Conservation (phyloP, 2,888 invertebrate species). For the Agrochola macilenta region DNA sequence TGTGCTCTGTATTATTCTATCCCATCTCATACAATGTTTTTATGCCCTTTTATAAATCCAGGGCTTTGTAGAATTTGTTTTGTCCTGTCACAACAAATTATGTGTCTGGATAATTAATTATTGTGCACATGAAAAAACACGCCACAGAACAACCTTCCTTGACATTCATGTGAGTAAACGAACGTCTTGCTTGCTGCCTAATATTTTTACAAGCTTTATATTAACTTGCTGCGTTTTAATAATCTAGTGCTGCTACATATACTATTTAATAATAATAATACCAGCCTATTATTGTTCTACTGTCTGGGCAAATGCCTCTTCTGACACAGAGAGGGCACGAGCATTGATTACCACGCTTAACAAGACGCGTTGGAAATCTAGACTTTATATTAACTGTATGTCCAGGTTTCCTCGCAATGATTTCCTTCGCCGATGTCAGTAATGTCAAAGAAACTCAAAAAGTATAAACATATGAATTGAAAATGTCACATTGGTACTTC, state of each 20-base stretch:
- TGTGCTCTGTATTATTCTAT: conserved; percentile 12
- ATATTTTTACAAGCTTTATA: background rate
- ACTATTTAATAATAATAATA: background rate
- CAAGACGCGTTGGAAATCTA: too few relatives aligned
- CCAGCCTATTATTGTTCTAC: background rate
- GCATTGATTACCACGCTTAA: too few relatives aligned
- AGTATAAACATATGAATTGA: background rate
- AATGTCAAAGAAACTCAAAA: background rate
- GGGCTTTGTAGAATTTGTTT: conserved; percentile 24
- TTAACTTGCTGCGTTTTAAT: background rate
- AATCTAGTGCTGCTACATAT: background rate
- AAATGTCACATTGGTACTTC: background rate
- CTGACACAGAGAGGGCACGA: background rate
- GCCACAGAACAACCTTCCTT: conserved; percentile 13
- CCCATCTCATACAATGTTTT: background rate
- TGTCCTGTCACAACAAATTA: conserved; percentile 6
- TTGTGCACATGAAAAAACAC: conserved; percentile 14
- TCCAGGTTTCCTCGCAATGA: background rate
- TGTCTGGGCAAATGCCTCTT: background rate
- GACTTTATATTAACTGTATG: background rate
- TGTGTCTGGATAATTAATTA: conserved; percentile 32
- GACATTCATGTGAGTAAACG: conserved; percentile 18
- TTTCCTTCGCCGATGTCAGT: background rate
- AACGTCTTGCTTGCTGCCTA: background rate
- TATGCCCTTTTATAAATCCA: conserved; percentile 29